Evolutionary conservation across 64 coral and sea anemone species (phyloP), one percentile per base, ranked within the genome.

Genomic region (Actinia equina): DNA sequence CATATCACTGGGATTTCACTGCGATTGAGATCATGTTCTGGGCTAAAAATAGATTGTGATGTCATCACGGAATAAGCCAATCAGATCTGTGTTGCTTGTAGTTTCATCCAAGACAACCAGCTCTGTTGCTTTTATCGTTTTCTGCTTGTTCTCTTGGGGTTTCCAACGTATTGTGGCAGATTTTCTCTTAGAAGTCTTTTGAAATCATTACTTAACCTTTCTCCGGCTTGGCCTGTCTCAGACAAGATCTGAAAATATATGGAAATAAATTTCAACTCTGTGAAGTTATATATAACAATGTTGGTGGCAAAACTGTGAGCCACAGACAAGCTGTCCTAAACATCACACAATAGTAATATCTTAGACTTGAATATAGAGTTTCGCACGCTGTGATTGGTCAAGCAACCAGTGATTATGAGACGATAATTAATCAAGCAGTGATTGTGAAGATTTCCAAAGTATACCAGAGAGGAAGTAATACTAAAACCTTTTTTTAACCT

Each of bases 181-280:
- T 82, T 59, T 5, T 91, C 74, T 6, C 87, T 69, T 26, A 87
- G 44, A 22, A 91, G 84, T 41, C 86, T 64, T 43, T 91, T 44
- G 17, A 91, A 91, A 25, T 63, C 56, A 17, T 86, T 86, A 15
- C 78, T 60, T 7, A 91, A 77, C 18, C 59, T 82, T 27, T 87
- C 60, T 25, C 84, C 89, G 49, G 89, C 52, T 15, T 87, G 71
- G 17, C 89, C 89, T 45, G 82, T 84, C 9, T 87, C 71, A 23
- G 89, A 81, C 44, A 71, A 52, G 41, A 79, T 85, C 89, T 91
- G 77, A 18, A 59, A 89, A 15, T 76, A 45, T 18, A 81, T 46
- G 17, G 22, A 49, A 52, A 22, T 2, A 3, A 7, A 18, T 52
- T 9, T 81, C 30, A 37, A 37, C 30, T 37, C 30, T 37, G 30